A percentile compares a stretch with the other conserved stretches of the same genome.
These are phyloP conservation scores for Lophura nycthemera DNA, from an alignment of 2,113 vertebrate species.

Conservation along the genomic window DNA sequence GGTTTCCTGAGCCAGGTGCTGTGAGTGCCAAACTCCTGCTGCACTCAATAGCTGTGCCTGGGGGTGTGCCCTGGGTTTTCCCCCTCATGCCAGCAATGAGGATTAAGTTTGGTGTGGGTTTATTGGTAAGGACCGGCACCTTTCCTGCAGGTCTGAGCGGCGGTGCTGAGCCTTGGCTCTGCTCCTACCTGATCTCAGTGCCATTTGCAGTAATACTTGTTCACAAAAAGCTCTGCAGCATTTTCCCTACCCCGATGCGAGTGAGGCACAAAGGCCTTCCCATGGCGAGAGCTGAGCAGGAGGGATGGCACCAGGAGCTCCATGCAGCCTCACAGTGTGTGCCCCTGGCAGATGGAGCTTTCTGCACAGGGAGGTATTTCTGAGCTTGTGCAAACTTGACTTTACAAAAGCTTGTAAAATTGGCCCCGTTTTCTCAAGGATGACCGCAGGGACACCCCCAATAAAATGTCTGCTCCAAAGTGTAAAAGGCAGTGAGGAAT, in stretches of 20 bases:
- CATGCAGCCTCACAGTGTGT: accelerated
- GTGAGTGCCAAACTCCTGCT: background rate
- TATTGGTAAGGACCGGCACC: background rate
- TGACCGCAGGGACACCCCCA: background rate
- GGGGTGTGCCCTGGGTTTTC: accelerated
- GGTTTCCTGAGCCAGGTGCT: accelerated
- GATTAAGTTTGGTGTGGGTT: background rate
- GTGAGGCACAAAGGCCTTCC: background rate
- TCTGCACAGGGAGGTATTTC: background rate
- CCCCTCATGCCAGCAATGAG: background rate
- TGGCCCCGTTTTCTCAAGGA: background rate
- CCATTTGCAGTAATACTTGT: background rate
- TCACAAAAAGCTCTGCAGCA: accelerated
- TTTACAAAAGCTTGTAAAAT: background rate
- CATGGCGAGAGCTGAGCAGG: background rate
- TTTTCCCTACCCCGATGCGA: accelerated
- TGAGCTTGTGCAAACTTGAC: background rate
- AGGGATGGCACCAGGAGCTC: background rate
- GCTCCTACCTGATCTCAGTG: background rate
- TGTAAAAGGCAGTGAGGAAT: background rate
- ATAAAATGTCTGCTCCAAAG: background rate
- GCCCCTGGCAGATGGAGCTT: accelerated
- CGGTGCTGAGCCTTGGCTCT: background rate
- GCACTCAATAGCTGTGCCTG: background rate
- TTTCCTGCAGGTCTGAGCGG: accelerated